Conservation (phyloP, 2,113 vertebrate genomes). For the Martes martes region DNA sequence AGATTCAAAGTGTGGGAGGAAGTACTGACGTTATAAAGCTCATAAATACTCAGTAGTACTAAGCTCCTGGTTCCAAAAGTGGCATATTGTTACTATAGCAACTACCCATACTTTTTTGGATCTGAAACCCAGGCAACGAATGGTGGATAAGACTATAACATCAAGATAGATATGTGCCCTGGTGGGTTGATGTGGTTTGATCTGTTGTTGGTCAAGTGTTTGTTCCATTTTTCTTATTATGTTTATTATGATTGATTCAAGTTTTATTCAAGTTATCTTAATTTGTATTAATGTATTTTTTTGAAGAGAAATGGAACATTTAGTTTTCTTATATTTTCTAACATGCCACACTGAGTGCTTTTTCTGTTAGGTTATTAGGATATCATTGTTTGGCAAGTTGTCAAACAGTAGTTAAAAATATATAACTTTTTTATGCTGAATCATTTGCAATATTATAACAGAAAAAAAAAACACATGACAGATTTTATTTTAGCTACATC, state of each 20-base stretch:
- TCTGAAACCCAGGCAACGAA: conserved; percentile 49
- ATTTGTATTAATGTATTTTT: conserved; percentile 38
- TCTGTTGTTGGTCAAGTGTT: conserved; percentile 1
- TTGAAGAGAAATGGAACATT: conserved; percentile 20
- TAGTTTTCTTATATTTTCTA: conserved; percentile 21
- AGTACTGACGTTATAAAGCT: conserved; percentile 37
- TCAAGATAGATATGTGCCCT: background rate
- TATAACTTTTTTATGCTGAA: conserved; percentile 36
- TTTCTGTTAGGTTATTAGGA: conserved; percentile 34
- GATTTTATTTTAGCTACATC: conserved; percentile 49
- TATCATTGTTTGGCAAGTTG: conserved; percentile 44
- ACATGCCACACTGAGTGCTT: conserved; percentile 23
- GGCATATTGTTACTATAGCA: conserved; percentile 65
- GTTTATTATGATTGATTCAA: conserved; percentile 7
- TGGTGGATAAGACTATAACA: background rate
- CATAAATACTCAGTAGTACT: conserved; percentile 59
- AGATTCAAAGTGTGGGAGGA: conserved; percentile 62
- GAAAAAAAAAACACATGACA: background rate
- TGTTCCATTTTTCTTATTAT: conserved; percentile 25
- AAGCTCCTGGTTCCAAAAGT: conserved; percentile 63
- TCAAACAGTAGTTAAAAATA: conserved; percentile 23
- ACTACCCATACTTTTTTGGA: conserved; percentile 52
- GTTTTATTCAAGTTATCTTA: background rate
- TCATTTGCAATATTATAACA: conserved; percentile 41
- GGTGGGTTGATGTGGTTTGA: background rate